Conservation (phyloP, 2,113 vertebrate genomes). For the Ameiurus melas region DNA sequence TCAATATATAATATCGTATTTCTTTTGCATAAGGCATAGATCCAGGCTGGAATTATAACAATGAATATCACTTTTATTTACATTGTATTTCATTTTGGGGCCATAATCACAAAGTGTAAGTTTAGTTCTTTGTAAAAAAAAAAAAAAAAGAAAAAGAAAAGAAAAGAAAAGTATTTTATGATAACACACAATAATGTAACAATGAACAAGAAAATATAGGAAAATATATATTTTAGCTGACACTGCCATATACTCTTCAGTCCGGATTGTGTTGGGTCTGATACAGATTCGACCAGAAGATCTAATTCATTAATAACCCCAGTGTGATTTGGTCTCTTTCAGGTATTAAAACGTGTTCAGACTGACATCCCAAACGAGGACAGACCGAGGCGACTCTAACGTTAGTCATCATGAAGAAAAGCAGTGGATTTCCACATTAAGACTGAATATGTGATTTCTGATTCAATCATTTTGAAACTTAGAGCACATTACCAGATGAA, state of each 20-base stretch:
- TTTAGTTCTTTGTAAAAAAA: neutral
- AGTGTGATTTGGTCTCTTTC: constrained; percentile 36
- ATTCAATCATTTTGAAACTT: neutral
- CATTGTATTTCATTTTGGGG: neutral
- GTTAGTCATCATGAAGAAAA: constrained; percentile 16
- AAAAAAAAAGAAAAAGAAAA: too few relatives aligned
- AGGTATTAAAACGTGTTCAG: constrained; percentile 66
- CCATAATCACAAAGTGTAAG: neutral
- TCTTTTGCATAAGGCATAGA: neutral
- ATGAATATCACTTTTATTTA: too few relatives aligned
- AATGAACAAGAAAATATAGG: neutral
- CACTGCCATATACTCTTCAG: neutral
- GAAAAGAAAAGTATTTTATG: neutral
- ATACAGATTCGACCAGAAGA: neutral
- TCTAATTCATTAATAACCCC: neutral
- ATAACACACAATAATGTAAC: neutral
- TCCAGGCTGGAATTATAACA: neutral
- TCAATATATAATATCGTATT: neutral
- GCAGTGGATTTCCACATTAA: constrained; percentile 5
- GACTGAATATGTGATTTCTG: neutral
- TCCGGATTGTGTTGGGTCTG: neutral
- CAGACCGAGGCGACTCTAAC: constrained; percentile 4
- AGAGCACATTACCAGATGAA: constrained; percentile 1
- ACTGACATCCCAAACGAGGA: constrained; percentile 26
- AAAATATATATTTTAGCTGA: neutral